Base-by-base conservation (phyloP, 53 echinoderm and acorn worm species). In the Zoroaster sp. region DNA sequence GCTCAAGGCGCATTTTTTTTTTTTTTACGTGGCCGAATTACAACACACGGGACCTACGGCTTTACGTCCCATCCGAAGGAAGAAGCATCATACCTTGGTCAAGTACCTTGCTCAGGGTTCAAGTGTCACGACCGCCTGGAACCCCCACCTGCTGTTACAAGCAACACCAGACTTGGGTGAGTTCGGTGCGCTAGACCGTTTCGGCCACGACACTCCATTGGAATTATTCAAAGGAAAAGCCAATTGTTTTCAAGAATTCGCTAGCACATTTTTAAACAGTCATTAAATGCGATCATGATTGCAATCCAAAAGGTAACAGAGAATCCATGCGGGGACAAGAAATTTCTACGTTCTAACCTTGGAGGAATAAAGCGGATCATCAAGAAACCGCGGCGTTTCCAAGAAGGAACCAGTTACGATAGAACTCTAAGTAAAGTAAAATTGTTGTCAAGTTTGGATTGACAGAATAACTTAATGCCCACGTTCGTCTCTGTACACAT, bases 201-300 rank as follows among this genome's bases (percentile, higher is more conserved):
- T n/a, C n/a, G n/a, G n/a, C n/a, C 87, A 37, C 51, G 87, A 73
- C 72, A 72, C 54, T 35, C 72, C 28, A 52, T n/a, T 73, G 14
- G 40, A 69, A 21, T 47, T 33, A 15, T 70, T 14, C 35, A 70
- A 8, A 4, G 11, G 18, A 4, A 32, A 14, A 15, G 70, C 32
- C n/a, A n/a, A 12, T 34, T 34, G 14, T 36, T 33, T 9, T 70
- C 31, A 28, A 83, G 37, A 23, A 83, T 83, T 41, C 69, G n/a
- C n/a, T n/a, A 69, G 42, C 8, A 25, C 9, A 47, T 66, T 11
- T 83, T 83, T 68, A n/a, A 68, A 69, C 23, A 40, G 28, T 69
- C n/a, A 69, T 83, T n/a, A 83, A 83, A 18, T 83, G 83, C 44
- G 9, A 69, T 10, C 9, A 44, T 28, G 68, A 83, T 83, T 69